Conservation (phyloP, 2,888 invertebrate genomes). For the Meta bourneti region DNA sequence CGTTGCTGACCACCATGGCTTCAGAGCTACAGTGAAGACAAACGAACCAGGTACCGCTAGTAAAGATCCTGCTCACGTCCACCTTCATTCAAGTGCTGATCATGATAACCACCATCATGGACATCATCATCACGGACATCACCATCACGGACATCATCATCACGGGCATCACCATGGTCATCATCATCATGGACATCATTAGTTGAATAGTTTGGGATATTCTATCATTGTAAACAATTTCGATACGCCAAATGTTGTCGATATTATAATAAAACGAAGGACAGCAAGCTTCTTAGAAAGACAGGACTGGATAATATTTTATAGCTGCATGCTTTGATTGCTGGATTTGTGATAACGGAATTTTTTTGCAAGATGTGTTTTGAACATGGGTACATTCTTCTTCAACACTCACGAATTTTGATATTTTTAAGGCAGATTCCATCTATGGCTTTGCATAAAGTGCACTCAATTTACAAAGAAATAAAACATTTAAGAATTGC, state of each 20-base stretch:
- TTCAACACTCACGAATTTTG: too few species aligned
- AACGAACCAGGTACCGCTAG: slow-evolving; percentile 63
- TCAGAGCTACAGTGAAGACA: slow-evolving; percentile 58
- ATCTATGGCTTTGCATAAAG: too few species aligned
- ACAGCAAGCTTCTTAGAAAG: neutral
- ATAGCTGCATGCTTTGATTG: neutral
- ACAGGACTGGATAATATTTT: neutral
- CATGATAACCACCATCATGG: slow-evolving; percentile 17
- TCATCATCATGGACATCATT: slow-evolving; percentile 10
- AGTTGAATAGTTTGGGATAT: neutral
- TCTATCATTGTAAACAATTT: neutral
- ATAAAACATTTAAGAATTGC: too few species aligned
- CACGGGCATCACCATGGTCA: slow-evolving; percentile 9
- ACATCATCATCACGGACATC: slow-evolving; percentile 23
- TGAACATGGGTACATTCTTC: too few species aligned
- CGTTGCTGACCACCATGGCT: slow-evolving; percentile 53
- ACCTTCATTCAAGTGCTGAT: slow-evolving; percentile 38
- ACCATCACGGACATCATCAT: slow-evolving; percentile 18
- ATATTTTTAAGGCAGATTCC: too few species aligned
- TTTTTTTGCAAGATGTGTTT: too few species aligned
- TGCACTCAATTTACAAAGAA: too few species aligned
- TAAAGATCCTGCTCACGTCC: slow-evolving; percentile 59
- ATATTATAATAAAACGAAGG: neutral
- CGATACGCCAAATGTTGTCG: neutral
- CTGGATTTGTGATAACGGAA: neutral